Evolutionary conservation across 2,113 vertebrate genomes (phyloP), one percentile per base, ranked within the genome.

Genomic region (Macroglossus sobrinus): DNA sequence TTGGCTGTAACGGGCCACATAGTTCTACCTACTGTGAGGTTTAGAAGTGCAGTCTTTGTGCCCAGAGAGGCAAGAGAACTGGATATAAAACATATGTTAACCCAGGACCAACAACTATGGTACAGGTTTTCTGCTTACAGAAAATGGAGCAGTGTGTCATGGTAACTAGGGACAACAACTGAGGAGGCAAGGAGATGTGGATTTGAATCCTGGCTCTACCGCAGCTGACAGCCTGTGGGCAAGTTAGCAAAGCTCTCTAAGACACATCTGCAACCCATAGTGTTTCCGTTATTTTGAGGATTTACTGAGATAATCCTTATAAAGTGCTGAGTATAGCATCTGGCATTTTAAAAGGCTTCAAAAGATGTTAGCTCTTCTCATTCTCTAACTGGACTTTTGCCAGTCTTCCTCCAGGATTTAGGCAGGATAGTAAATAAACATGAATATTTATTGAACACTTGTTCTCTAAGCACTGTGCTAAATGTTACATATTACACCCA

Each of bases 301-400:
- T 94, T 94, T 93, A 72, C 63, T 89, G 55, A 93, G 55, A 85
- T 94, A 78, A 82, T 91, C 55, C 64, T 85, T 87, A 78, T 55
- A 74, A 95, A 96, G 53, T 82, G 72, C 53, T 93, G 40, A 95
- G 84, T 33, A 35, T 35, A 91, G 53, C 57, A 94, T 63, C 24
- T 91, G 64, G 21, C 43, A 88, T 84, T 53, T 38, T 38, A 45
- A 90, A 72, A 69, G 2, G 24, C 79, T 78, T 87, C 26, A 72
- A 19, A 6, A 74, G 68, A 47, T 78, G 13, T 81, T 71, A 68
- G 47, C 35, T 75, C 10, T 81, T 84, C 28, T 66, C 59, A 55
- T 59, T 85, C 47, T 75, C 8, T 55, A 26, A 79, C 14, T 91
- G 72, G 69, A 21, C 64, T 61, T 93, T 75, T 69, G 53, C 28